Base-by-base conservation (phyloP, 37 sponge, comb jelly and placozoan genomes). In the Oscarella lobularis region DNA sequence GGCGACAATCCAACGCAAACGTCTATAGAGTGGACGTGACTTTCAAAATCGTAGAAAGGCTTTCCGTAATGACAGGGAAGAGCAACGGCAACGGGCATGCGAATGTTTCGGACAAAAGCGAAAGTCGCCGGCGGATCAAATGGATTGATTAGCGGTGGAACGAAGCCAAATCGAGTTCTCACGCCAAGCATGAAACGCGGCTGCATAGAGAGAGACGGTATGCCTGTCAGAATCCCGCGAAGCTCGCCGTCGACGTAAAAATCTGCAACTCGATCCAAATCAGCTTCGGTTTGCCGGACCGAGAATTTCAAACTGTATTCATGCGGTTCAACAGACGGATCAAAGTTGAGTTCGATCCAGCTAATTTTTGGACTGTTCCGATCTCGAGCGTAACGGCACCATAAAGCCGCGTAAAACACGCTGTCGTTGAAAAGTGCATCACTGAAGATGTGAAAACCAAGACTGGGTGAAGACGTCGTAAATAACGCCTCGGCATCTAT, bases 1-100 rank as follows among this genome's bases (percentile, higher is more conserved):
- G 60, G 60, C 20, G 9, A 9, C 20, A 20, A 48, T 9, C 60
- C 20, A 20, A 48, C 20, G 60, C 60, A 48, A 9, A 20, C 9
- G 14, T 48, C 60, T 27, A 48, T 48, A 48, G 20, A 48, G 35
- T 88, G 78, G 3, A 92, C 78, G 0, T 89, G 89, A 70, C 76
- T 80, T 0, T 67, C 73, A 67, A 72, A 76, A 60, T 81, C 84
- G 71, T 76, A 78, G 40, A 90, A 87, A 55, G 91, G 91, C 1
- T 0, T 40, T 1, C 91, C 91, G 76, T 76, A 84, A 34, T 76
- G 77, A 79, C 91, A 90, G 30, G 82, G 32, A 41, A 32, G 27
- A 9, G 39, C 71, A 0, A 38, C 79, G 0, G 55, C 6, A 48
- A 20, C 60, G 31, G 88, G 85, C 14, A 90, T 69, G 31, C 69